phyloP scores from a whole-genome alignment of 2,797 vertebrate species.

The Amphiprion clarkii region DNA sequence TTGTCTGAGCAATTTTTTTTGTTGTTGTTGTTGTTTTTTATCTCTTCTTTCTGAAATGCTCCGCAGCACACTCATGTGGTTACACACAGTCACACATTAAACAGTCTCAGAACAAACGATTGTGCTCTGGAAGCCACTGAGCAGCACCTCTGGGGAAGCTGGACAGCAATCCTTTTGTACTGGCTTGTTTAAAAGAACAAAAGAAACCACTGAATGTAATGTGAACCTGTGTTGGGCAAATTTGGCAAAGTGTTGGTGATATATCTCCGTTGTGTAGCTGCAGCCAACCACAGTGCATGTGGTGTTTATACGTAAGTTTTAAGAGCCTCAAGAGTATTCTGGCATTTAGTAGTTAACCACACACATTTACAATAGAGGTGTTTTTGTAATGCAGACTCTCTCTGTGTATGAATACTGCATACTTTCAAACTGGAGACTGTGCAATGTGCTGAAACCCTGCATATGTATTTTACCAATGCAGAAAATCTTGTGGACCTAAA shows the following conservation, averaged over 20 bases:
- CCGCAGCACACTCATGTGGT: conserved; percentile 46
- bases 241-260: background rate
- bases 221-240: background rate
- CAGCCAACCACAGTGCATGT: background rate
- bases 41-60: conserved; percentile 5
- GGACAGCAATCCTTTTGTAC: background rate
- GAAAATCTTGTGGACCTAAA: background rate
- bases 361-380: background rate
- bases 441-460: background rate
- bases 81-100: conserved; percentile 13
- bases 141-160: background rate
- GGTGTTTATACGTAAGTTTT: background rate
- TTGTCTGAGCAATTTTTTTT: background rate
- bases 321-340: background rate
- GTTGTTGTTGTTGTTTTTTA: background rate
- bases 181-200: conserved; percentile 10
- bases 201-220: background rate
- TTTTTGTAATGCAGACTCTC: background rate
- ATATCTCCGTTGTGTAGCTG: background rate
- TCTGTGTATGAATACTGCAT: background rate
- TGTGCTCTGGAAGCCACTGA: background rate
- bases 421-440: background rate
- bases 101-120: background rate
- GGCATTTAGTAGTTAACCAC: background rate
- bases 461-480: background rate